Conservation (phyloP, 2,113 vertebrate species). For the Chaetodon trifascialis region DNA sequence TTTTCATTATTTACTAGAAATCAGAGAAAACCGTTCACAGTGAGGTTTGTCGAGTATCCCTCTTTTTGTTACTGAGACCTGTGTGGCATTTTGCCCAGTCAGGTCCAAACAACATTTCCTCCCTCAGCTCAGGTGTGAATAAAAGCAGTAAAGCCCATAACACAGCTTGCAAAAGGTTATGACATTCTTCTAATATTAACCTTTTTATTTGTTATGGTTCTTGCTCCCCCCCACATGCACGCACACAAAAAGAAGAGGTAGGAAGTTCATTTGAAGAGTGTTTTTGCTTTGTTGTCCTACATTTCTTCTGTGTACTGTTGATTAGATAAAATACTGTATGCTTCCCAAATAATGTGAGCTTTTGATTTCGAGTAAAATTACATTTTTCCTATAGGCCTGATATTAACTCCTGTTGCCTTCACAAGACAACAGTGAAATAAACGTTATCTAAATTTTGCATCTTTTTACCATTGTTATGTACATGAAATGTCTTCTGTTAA, state of each 20-base stretch:
- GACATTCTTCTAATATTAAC: conserved; percentile 37
- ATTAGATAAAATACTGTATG: background rate
- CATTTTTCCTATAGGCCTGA: background rate
- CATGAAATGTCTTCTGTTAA: background rate
- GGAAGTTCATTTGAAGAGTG: background rate
- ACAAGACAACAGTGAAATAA: conserved; percentile 20
- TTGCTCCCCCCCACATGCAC: background rate
- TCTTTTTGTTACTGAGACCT: background rate
- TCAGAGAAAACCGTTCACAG: background rate
- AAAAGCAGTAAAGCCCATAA: conserved; percentile 1
- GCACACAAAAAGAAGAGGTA: background rate
- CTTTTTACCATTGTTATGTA: conserved; percentile 39
- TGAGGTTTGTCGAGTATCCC: background rate
- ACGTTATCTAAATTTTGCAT: background rate
- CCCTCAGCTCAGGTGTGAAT: conserved; percentile 22
- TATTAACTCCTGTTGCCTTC: conserved; percentile 13
- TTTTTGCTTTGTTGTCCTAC: background rate
- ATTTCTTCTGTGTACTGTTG: conserved; percentile 1
- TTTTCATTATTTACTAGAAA: background rate
- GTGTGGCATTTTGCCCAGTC: conserved; percentile 14
- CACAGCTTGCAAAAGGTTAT: conserved; percentile 48
- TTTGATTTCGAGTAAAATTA: background rate
- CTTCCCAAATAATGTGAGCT: conserved; percentile 2
- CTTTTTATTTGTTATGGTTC: conserved; percentile 1
- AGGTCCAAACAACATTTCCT: background rate